phyloP scores from a whole-genome alignment of 2,113 vertebrate species.

The Oncorhynchus tshawytscha region DNA sequence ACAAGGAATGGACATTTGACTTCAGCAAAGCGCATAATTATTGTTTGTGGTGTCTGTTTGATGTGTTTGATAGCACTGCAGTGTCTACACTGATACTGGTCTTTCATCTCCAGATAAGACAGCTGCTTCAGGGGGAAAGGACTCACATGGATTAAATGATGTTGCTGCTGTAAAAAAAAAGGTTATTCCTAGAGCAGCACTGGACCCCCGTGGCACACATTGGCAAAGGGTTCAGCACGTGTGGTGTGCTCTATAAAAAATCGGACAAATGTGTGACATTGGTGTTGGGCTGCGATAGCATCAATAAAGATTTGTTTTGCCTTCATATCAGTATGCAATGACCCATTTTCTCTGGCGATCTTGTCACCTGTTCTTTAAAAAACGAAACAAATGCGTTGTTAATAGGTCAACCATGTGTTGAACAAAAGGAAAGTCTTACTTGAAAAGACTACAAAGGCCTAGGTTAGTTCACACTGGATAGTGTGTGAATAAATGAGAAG shows the following conservation, averaged over 20 bases:
- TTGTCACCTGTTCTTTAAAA: no score
- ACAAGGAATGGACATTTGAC: neutral
- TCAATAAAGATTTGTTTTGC: no score
- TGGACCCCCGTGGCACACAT: neutral
- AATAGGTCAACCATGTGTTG: no score
- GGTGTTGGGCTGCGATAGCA: no score
- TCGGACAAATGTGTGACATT: neutral
- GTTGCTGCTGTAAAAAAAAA: constrained; percentile 14
- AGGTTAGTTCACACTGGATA: neutral
- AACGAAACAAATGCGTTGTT: no score
- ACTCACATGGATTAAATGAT: neutral
- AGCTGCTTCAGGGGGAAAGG: neutral
- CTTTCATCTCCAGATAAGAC: constrained; percentile 23
- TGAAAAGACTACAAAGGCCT: no score
- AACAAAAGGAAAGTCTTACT: no score
- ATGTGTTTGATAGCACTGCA: neutral
- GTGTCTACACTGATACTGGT: neutral
- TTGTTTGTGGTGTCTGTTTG: constrained; percentile 6
- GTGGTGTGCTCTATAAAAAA: neutral
- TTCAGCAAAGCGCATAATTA: neutral
- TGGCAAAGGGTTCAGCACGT: constrained; percentile 1
- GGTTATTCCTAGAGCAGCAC: constrained; percentile 14
- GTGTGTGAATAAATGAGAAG: neutral
- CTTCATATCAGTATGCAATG: no score
- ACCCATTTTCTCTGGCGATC: no score